These are phyloP conservation scores for Lamprologus speciosus DNA, from an alignment of 2,113 vertebrate species.

Conservation along the genomic window DNA sequence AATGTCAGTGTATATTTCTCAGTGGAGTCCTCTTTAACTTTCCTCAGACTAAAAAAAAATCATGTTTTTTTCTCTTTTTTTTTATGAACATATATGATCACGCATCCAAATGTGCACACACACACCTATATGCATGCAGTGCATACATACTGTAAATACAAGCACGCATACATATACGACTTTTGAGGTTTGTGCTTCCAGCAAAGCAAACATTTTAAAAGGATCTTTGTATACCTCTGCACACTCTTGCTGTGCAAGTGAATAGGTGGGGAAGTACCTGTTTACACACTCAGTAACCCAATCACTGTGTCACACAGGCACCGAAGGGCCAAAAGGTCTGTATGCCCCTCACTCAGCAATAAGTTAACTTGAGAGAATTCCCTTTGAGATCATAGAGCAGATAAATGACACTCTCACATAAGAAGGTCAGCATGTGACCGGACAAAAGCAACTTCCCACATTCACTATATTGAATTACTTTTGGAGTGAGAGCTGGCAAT, in stretches of 20 bases:
- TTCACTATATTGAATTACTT: background rate
- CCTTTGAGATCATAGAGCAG: conserved; percentile 3
- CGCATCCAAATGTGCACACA: background rate
- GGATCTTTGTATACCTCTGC: conserved; percentile 37
- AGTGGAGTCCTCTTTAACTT: background rate
- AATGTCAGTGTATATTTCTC: background rate
- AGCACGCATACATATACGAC: background rate
- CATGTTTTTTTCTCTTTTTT: background rate
- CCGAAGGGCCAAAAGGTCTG: background rate
- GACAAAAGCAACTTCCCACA: background rate
- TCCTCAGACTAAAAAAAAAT: background rate
- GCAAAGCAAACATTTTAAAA: conserved; percentile 36
- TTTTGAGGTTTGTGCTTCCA: background rate
- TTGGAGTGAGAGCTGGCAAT: background rate
- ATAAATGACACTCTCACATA: background rate
- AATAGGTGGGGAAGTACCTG: conserved; percentile 33
- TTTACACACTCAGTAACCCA: conserved; percentile 39
- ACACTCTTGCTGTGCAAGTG: background rate
- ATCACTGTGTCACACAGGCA: conserved; percentile 27
- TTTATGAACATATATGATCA: background rate
- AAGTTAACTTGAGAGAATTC: conserved; percentile 18
- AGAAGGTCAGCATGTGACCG: background rate
- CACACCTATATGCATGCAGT: background rate
- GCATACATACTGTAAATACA: background rate
- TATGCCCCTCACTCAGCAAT: background rate